Base-by-base conservation (phyloP, 2,888 invertebrate species). In the Sphaerophoria rueppellii region DNA sequence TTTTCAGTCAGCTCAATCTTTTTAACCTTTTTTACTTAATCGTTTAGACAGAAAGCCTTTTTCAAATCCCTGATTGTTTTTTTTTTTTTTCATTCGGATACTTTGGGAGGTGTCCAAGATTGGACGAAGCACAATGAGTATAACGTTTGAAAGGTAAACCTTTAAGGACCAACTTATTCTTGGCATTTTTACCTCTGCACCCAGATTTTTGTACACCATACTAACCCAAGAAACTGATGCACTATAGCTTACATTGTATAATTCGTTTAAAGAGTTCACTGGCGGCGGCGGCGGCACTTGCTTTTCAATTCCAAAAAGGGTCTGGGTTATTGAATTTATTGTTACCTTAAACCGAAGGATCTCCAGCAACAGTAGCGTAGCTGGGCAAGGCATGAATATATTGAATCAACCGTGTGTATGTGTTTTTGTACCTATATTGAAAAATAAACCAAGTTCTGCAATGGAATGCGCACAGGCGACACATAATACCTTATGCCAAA, bases 401-500 rank as follows among this genome's bases (percentile, higher is more conserved):
- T 7, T 9, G 9, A 40, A 40, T 9, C 6, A 40, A 4, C 9
- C 9, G 43, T 37, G 16, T 11, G 16, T 16, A 5, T 11, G 0
- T 40, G 0, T 4, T 4, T 14, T 16, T 14, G 50, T 6, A 55
- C 12, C 34, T 24, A 60, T 4, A 60, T n/a, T 7, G 48, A 6
- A 63, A 50, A 9, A 9, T 6, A 14, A 65, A 50, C 34, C 63
- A 48, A 48, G 55, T 52, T 52, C 34, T 69, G 52, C 57, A 63
- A 70, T 70, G 71, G 83, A 86, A 82, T 86, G 65, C 61, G 55
- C 73, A 73, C 65, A 69, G 67, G 85, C 76, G 85, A 76, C 72
- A 85, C 67, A 77, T 81, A 76, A 76, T 81, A 76, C 58, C 79
- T 83, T 80, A 35, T 65, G 65, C 50, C 87, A 86, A 87, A 88